phyloP scores from a whole-genome alignment of 2,797 vertebrate species.

The Microtus californicus region DNA sequence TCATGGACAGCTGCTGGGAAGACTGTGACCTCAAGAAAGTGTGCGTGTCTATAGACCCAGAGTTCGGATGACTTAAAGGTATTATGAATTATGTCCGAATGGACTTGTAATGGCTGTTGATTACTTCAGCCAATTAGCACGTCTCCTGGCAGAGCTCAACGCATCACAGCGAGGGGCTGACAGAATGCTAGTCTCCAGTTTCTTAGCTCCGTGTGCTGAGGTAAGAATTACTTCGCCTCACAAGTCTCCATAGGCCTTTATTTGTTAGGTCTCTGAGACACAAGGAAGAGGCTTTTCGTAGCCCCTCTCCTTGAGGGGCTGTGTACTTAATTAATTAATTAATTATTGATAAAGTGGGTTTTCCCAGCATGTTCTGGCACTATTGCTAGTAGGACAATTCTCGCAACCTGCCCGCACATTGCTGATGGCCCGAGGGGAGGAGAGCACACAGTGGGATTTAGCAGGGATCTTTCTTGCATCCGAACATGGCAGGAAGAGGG shows the following conservation, averaged over 20 bases:
- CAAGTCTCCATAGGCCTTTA: neutral
- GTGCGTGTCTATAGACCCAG: neutral
- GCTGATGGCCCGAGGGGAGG: neutral
- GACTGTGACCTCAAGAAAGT: neutral
- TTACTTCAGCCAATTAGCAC: conserved; percentile 44
- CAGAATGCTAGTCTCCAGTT: neutral
- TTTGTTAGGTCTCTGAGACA: neutral
- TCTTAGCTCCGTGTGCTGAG: neutral
- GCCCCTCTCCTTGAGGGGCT: neutral
- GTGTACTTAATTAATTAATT: conserved; percentile 27
- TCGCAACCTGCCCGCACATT: neutral
- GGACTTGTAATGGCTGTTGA: conserved; percentile 67
- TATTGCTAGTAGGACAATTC: neutral
- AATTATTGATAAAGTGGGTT: conserved; percentile 26
- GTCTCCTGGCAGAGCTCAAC: neutral
- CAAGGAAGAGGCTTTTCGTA: neutral
- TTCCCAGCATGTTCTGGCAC: neutral
- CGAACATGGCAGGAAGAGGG: neutral
- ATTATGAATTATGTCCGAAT: conserved; percentile 65
- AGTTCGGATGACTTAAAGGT: conserved; percentile 57
- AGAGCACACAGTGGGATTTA: neutral
- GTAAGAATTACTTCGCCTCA: neutral
- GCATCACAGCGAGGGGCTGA: neutral
- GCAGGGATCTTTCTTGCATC: neutral
- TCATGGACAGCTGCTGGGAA: neutral